phyloP scores from a whole-genome alignment of 2,797 vertebrate genomes.

The Gallinago solitaria region DNA sequence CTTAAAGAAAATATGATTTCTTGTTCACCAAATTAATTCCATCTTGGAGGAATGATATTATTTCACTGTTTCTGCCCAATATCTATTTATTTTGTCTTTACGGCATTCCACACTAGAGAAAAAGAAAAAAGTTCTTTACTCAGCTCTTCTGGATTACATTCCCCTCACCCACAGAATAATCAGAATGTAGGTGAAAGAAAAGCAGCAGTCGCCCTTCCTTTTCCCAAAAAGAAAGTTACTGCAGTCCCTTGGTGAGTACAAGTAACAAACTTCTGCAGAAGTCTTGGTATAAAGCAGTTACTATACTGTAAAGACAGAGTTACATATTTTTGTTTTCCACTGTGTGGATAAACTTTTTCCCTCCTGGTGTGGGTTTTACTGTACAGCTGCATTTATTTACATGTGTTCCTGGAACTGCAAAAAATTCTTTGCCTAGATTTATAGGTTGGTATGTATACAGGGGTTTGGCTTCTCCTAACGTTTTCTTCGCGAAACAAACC shows the following conservation, averaged over 20 bases:
- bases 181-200: neutral
- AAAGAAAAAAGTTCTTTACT: neutral
- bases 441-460: neutral
- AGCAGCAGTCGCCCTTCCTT: neutral
- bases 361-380: neutral
- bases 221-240: neutral
- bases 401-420: neutral
- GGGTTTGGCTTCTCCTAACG: neutral
- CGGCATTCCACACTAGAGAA: neutral
- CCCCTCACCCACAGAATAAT: neutral
- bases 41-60: neutral
- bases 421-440: neutral
- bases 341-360: neutral
- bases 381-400: neutral
- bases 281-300: neutral
- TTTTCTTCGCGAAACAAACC: neutral
- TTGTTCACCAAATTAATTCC: neutral
- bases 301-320: neutral
- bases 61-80: neutral
- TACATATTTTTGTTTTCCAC: neutral
- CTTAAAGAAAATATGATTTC: neutral
- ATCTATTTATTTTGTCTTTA: neutral
- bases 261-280: neutral
- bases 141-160: neutral
- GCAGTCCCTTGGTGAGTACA: neutral